A percentile compares a stretch with the other conserved stretches of the same genome.
These are phyloP conservation scores for Chrysina gloriosa DNA, from an alignment of 2,888 invertebrate species.

Conservation along the genomic window DNA sequence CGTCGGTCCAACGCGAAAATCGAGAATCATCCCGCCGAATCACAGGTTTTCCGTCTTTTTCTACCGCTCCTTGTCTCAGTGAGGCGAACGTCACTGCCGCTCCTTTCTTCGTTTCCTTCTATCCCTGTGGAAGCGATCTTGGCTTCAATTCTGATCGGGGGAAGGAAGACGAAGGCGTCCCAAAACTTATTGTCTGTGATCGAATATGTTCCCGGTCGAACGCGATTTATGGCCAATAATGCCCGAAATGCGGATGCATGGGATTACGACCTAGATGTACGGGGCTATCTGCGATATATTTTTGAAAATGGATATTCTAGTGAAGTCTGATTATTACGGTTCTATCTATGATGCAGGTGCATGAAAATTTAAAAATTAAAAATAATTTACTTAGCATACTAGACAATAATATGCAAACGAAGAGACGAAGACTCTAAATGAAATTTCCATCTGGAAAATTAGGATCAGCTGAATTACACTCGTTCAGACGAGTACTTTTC, in stretches of 20 bases:
- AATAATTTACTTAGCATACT: too few species aligned
- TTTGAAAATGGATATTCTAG: not conserved
- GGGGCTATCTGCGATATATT: too few species aligned
- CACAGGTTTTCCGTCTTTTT: not conserved
- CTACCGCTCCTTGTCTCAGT: too few species aligned
- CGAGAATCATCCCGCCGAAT: not conserved
- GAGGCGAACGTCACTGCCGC: not conserved
- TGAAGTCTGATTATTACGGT: not conserved
- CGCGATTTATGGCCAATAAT: conserved; percentile 4
- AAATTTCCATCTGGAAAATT: too few species aligned
- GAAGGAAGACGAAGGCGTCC: not conserved
- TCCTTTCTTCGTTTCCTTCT: not conserved
- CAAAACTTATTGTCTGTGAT: conserved; percentile 5
- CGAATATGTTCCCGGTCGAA: conserved; percentile 1
- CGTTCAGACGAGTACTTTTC: too few species aligned
- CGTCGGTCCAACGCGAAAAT: not conserved
- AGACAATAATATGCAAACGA: too few species aligned
- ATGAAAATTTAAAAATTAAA: too few species aligned
- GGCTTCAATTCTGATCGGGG: not conserved
- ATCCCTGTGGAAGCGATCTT: not conserved
- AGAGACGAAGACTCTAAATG: too few species aligned
- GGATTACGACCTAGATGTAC: not conserved
- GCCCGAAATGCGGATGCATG: not conserved
- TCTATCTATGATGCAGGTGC: too few species aligned
- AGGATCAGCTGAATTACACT: too few species aligned